Evolutionary conservation across 2,113 vertebrate genomes (phyloP).

Genomic region (Percina caprodes): DNA sequence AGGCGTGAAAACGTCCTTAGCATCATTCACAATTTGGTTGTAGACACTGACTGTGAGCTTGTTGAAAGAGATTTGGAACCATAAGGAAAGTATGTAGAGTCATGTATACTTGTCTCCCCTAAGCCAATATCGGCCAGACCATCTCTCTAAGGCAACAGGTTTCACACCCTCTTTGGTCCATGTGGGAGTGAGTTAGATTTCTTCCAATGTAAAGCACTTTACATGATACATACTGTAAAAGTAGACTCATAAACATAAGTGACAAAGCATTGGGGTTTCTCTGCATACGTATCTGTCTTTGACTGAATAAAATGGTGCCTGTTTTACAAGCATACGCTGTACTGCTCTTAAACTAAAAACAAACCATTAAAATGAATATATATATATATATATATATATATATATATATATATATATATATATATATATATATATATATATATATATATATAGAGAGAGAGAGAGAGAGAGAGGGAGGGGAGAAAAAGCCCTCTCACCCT

Average conservation of each 20-base stretch:
- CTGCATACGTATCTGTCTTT: neutral
- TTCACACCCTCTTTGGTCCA: neutral
- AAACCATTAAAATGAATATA: conserved; percentile 32
- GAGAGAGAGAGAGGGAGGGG: conserved; percentile 41
- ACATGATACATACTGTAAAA: neutral
- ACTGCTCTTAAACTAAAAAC: conserved; percentile 28
- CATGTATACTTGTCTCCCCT: neutral
- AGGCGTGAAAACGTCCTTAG: neutral
- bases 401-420: no score
- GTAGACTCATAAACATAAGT: neutral
- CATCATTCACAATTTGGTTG: neutral
- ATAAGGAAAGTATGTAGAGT: neutral
- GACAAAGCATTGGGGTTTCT: neutral
- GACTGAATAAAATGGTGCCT: neutral
- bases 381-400: no score
- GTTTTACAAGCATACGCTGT: conserved; percentile 1
- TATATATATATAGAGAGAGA: no score
- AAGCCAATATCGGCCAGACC: neutral
- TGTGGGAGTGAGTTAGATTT: neutral
- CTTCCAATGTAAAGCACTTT: neutral
- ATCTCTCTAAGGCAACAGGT: conserved; percentile 3
- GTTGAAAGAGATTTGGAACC: neutral
- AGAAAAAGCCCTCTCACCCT: conserved; percentile 84
- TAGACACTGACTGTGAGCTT: neutral
- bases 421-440: no score